Evolutionary conservation across 64 coral and sea anemone species (phyloP).

Genomic region (Montipora efflorescens): DNA sequence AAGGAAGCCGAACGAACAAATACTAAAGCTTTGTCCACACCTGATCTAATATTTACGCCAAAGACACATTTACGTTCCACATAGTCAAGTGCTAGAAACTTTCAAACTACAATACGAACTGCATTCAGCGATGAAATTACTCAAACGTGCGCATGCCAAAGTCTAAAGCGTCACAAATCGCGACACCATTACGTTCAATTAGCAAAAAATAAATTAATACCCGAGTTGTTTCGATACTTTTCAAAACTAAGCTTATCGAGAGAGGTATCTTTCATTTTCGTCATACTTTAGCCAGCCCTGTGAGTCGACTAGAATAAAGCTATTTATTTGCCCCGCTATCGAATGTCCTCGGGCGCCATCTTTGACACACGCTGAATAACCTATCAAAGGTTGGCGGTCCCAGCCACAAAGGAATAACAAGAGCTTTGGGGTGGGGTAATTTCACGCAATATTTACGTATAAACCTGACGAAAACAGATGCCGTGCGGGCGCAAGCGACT

Average conservation of each 20-base stretch:
- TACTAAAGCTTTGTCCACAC: constrained; percentile 44
- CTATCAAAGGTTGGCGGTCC: constrained; percentile 76
- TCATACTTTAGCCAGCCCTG: constrained; percentile 93
- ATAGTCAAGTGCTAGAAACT: constrained; percentile 31
- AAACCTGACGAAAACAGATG: not conserved
- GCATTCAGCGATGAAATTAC: not conserved
- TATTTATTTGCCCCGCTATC: constrained; percentile 94
- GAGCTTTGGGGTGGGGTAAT: constrained; percentile 46
- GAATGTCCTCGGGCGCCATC: constrained; percentile 95
- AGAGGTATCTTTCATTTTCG: constrained; percentile 97
- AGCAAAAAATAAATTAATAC: constrained; percentile 52
- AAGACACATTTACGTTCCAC: constrained; percentile 46
- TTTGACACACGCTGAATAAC: constrained; percentile 71
- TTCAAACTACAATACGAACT: constrained; percentile 35
- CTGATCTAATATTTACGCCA: constrained; percentile 59
- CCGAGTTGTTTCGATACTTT: constrained; percentile 48
- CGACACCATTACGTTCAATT: constrained; percentile 67
- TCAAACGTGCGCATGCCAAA: not conserved
- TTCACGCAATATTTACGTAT: constrained; percentile 25
- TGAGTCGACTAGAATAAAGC: constrained; percentile 91
- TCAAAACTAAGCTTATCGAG: constrained; percentile 76
- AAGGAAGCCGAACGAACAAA: constrained; percentile 54
- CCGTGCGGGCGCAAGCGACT: not conserved
- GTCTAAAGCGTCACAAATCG: constrained; percentile 7
- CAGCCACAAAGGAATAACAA: constrained; percentile 74